Evolutionary conservation across 2,888 invertebrate species (phyloP).

Genomic region (Seira ritae): DNA sequence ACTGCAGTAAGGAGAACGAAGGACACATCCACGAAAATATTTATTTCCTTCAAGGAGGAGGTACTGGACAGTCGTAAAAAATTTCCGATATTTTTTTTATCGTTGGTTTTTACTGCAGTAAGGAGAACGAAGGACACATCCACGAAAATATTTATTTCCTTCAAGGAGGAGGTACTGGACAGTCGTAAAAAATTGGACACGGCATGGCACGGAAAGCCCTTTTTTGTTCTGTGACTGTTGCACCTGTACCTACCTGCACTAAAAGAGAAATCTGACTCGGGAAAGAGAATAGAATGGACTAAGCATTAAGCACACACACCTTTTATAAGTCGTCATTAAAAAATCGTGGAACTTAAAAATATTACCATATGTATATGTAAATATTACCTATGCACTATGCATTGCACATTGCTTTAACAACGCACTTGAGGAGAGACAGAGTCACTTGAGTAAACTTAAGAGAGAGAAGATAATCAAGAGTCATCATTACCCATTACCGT

Average conservation of each 20-base stretch:
- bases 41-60: slow-evolving; percentile 34
- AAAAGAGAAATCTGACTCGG: background rate
- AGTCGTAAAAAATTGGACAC: slow-evolving; percentile 57
- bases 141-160: slow-evolving; percentile 6
- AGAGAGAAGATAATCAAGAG: slow-evolving; percentile 55
- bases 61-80: slow-evolving; percentile 61
- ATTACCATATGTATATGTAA: too few relatives aligned
- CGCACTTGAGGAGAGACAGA: background rate
- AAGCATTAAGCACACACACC: background rate
- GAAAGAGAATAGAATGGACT: too few relatives aligned
- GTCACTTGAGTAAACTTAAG: slow-evolving; percentile 14
- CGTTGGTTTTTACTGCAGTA: background rate
- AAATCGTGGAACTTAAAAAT: slow-evolving; percentile 6
- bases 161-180: slow-evolving; percentile 52
- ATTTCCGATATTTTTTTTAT: slow-evolving; percentile 4
- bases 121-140: background rate
- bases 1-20: background rate
- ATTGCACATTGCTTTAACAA: background rate
- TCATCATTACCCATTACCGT: slow-evolving; percentile 53
- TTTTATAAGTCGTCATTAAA: slow-evolving; percentile 8
- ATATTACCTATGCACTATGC: too few relatives aligned
- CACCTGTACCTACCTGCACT: background rate
- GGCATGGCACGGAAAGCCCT: slow-evolving; percentile 48
- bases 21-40: background rate
- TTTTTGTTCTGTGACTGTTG: slow-evolving; percentile 10